Evolutionary conservation across 2,797 vertebrate genomes (phyloP).

Genomic region (Artibeus jamaicensis): DNA sequence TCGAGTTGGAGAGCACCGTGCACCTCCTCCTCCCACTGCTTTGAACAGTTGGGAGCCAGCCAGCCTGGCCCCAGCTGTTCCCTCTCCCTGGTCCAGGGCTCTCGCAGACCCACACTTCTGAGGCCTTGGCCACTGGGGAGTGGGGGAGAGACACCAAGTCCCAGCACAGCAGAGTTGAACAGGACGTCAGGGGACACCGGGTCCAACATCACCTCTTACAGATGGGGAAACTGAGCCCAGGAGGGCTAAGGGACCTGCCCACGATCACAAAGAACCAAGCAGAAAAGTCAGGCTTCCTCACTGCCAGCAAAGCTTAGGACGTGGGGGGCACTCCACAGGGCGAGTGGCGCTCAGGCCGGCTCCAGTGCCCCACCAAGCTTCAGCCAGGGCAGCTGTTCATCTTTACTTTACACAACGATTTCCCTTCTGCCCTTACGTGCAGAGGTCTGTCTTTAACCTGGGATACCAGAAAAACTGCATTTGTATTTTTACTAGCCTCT

Average conservation of each 20-base stretch:
- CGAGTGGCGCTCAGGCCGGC: neutral
- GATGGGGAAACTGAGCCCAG: slow-evolving; percentile 9
- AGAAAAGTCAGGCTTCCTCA: neutral
- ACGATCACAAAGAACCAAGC: neutral
- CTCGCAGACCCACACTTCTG: neutral
- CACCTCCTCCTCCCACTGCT: slow-evolving; percentile 42
- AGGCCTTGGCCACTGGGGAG: slow-evolving; percentile 25
- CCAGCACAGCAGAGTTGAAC: neutral
- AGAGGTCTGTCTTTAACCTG: neutral
- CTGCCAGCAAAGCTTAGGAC: neutral
- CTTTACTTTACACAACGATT: neutral
- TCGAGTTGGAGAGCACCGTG: slow-evolving; percentile 63
- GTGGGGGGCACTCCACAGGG: neutral
- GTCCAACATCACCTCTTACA: neutral
- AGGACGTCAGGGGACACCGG: neutral
- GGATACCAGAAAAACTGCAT: neutral
- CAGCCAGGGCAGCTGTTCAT: neutral
- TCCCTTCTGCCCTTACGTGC: neutral
- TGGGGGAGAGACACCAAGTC: neutral
- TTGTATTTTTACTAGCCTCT: neutral
- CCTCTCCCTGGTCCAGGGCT: slow-evolving; percentile 35
- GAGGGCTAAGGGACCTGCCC: neutral
- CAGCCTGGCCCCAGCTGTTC: slow-evolving; percentile 72
- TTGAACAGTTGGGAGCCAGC: slow-evolving; percentile 54
- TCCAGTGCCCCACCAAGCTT: too few species aligned